These are phyloP conservation scores for Aspiorhynchus laticeps DNA, from an alignment of 2,113 vertebrate species.

Conservation along the genomic window DNA sequence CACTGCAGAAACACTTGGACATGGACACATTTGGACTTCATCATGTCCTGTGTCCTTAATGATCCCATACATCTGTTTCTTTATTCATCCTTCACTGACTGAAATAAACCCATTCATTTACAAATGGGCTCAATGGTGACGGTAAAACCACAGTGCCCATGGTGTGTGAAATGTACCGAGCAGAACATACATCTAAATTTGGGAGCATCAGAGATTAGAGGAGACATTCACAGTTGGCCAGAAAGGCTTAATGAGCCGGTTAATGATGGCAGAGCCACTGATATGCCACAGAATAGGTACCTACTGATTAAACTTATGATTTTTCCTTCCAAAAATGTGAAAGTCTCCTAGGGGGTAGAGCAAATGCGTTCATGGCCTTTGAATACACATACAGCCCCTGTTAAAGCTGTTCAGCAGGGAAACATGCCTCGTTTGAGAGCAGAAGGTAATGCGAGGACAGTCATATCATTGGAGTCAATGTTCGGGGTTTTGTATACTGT, in stretches of 20 bases:
- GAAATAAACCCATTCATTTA: slow-evolving; percentile 60
- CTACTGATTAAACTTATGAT: slow-evolving; percentile 59
- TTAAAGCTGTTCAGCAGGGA: slow-evolving; percentile 51
- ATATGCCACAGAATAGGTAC: slow-evolving; percentile 50
- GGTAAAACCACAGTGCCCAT: slow-evolving; percentile 47
- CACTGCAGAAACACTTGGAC: not conserved
- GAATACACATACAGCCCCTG: slow-evolving; percentile 59
- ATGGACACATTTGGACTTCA: not conserved
- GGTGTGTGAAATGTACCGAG: slow-evolving; percentile 44
- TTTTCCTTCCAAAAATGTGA: slow-evolving; percentile 29
- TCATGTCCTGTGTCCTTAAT: slow-evolving; percentile 4
- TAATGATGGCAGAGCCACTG: slow-evolving; percentile 56
- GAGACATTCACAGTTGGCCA: slow-evolving; percentile 47
- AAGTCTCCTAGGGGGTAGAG: slow-evolving; percentile 40
- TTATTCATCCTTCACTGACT: slow-evolving; percentile 20
- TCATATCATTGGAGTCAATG: not conserved
- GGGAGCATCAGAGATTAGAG: slow-evolving; percentile 45
- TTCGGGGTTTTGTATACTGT: not conserved
- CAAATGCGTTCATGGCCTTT: slow-evolving; percentile 54
- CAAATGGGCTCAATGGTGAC: slow-evolving; percentile 20
- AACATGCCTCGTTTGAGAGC: slow-evolving; percentile 34
- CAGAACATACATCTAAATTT: slow-evolving; percentile 59
- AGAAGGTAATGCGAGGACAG: slow-evolving; percentile 15
- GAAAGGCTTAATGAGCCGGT: slow-evolving; percentile 58
- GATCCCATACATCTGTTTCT: slow-evolving; percentile 37